Base-by-base conservation (phyloP, 35 echinoderm and acorn worm species). In the Apostichopus japonicus region DNA sequence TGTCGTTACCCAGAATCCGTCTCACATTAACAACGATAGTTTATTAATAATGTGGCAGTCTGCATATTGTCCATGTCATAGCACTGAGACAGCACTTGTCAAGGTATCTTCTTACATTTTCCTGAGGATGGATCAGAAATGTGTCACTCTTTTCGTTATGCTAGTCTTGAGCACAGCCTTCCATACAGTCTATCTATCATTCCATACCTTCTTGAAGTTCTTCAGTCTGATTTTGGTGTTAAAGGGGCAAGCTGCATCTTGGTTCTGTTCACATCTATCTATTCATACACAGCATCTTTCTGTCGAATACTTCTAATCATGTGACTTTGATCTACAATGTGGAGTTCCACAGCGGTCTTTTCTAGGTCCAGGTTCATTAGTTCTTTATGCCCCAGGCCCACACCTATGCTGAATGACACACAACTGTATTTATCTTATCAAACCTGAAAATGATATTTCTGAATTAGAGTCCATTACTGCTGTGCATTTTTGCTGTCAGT, bases 81-180 rank as follows among this genome's bases (percentile, higher is more conserved):
- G 17, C 27, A 44, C 77, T 79, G 77, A 79, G 77, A 79, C 77
- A 19, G 77, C 77, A 79, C 77, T 79, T 22, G 17, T 79, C 4
- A 79, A 79, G 77, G 15, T 79, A 19, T 79, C 77, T n/a, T 79
- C 24, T 23, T 4, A 22, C 77, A 79, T 79, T 79, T 79, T 79
- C 0, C 77, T n/a, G 77, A 79, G 23, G 3, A 79, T 79, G 27
- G 77, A 79, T 8, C 4, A 79, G 19, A 79, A 4, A 79, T 5
- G 23, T 22, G 24, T 79, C 77, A 79, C 77, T 79, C 19, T 67
- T 10, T 67, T 1, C 11, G 0, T 67, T 11, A 67, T 10, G 9
- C 63, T 67, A 5, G 63, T 67, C 19, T 67, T 67, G 19, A 67
- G 63, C 19, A 9, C 63, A 15, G 63, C 63, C 19, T 67, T 67